phyloP scores from a whole-genome alignment of 1,140 invertebrate genomes.

The Drosophila subpulchrella region DNA sequence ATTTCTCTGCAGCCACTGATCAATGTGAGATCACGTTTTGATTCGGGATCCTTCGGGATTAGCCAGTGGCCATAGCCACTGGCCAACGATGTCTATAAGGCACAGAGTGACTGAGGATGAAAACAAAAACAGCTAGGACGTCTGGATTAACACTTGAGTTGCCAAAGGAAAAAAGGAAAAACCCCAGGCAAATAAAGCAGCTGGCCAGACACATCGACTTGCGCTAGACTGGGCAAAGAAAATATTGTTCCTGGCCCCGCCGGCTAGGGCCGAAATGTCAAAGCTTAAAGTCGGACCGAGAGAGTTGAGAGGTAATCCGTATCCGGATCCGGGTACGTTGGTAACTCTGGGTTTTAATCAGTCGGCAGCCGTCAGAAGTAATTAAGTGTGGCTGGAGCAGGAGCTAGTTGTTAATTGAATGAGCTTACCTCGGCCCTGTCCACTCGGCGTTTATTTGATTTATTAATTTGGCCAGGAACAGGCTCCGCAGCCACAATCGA shows the following conservation, averaged over 20 bases:
- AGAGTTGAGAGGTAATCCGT: not conserved
- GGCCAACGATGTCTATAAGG: not conserved
- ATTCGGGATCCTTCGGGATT: not conserved
- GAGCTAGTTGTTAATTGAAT: conserved; percentile 63
- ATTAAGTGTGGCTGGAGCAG: conserved; percentile 42
- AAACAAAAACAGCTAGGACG: conserved; percentile 32
- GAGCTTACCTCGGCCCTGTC: conserved; percentile 52
- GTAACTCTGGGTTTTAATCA: conserved; percentile 55
- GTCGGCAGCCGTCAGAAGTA: conserved; percentile 63
- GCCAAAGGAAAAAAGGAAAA: conserved; percentile 16
- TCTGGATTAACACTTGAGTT: conserved; percentile 66
- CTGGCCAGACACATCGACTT: conserved; percentile 66
- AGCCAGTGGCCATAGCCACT: not conserved
- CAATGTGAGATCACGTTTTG: conserved; percentile 28
- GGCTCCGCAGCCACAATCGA: conserved; percentile 25
- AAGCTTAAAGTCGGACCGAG: conserved; percentile 56
- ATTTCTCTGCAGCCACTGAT: conserved; percentile 8
- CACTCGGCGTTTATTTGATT: conserved; percentile 60
- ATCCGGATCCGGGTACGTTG: not conserved
- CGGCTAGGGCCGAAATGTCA: conserved; percentile 62
- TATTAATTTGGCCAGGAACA: conserved; percentile 61
- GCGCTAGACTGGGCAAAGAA: conserved; percentile 72
- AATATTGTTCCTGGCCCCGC: conserved; percentile 60
- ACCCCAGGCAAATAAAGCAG: conserved; percentile 39
- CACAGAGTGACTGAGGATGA: not conserved